A percentile compares a stretch with the other conserved stretches of the same genome.
phyloP scores from a whole-genome alignment of 1,140 invertebrate species.

The Akabosia matsudoensis region DNA sequence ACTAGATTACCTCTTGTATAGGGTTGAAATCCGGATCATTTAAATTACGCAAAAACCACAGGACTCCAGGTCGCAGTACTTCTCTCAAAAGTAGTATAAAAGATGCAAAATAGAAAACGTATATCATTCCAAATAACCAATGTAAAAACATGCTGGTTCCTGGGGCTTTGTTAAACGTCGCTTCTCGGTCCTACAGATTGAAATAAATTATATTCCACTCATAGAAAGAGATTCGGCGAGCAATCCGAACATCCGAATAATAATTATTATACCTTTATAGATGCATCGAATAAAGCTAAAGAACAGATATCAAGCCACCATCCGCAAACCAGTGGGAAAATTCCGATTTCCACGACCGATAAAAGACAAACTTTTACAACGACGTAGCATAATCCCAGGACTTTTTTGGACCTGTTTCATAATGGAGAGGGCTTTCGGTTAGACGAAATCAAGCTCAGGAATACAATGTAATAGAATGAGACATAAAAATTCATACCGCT shows the following conservation, averaged over 20 bases:
- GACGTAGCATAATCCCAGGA: conserved; percentile 91
- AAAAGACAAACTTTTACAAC: conserved; percentile 92
- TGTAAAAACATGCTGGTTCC: conserved; percentile 97
- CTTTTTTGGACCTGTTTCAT: conserved; percentile 81
- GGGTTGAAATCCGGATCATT: conserved; percentile 99
- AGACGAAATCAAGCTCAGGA: background rate
- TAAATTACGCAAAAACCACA: conserved; percentile 95
- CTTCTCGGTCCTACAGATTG: conserved; percentile 62
- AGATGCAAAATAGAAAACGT: conserved; percentile 98
- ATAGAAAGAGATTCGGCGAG: background rate
- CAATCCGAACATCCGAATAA: background rate
- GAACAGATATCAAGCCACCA: conserved; percentile 99
- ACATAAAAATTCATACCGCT: conserved; percentile 31
- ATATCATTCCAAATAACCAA: conserved; percentile 99
- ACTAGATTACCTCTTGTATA: conserved; percentile 70
- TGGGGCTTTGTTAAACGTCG: conserved; percentile 81
- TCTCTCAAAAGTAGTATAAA: conserved; percentile 91
- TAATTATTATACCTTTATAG: conserved; percentile 61
- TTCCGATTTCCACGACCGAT: conserved; percentile 91
- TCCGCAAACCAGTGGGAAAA: conserved; percentile 93
- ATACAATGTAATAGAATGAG: background rate
- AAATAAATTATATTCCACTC: background rate
- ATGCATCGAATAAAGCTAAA: conserved; percentile 88
- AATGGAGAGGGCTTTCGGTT: background rate
- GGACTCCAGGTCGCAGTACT: conserved; percentile 87